Evolutionary conservation across 2,113 vertebrate genomes (phyloP).

Genomic region (Fregetta grallaria): DNA sequence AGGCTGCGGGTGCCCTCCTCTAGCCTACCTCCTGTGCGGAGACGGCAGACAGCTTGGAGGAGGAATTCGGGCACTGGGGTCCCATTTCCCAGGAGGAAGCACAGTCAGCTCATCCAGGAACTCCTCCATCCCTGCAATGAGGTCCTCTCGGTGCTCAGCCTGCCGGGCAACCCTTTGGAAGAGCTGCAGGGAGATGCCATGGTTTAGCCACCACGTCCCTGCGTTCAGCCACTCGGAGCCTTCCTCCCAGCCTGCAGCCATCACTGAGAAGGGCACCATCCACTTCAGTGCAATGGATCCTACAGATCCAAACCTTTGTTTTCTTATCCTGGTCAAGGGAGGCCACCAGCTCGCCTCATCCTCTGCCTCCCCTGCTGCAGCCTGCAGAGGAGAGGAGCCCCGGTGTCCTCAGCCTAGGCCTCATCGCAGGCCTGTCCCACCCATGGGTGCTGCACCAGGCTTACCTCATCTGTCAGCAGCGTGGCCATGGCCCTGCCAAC

Average conservation of each 20-base stretch:
- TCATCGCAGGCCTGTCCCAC: not conserved
- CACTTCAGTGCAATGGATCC: not conserved
- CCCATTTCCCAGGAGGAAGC: constrained; percentile 79
- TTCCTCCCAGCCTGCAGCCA: not conserved
- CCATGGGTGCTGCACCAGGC: not conserved
- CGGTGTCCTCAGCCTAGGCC: not conserved
- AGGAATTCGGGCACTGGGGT: constrained; percentile 69
- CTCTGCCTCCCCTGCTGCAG: not conserved
- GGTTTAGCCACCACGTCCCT: not conserved
- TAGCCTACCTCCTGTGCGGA: constrained; percentile 68
- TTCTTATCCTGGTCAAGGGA: not conserved
- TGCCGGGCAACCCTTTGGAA: constrained; percentile 70
- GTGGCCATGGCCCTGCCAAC: constrained; percentile 78
- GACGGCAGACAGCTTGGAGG: constrained; percentile 60
- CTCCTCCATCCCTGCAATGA: constrained; percentile 68
- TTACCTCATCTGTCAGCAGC: constrained; percentile 77
- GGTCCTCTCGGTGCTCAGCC: constrained; percentile 63
- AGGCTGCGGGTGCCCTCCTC: not conserved
- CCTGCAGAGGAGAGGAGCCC: not conserved
- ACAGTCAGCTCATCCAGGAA: constrained; percentile 77
- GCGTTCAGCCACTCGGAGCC: not conserved
- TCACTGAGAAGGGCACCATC: not conserved
- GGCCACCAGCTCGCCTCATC: not conserved
- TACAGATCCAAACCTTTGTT: not conserved
- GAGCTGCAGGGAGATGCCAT: constrained; percentile 41